Evolutionary conservation across 2,797 vertebrate species (phyloP).

Genomic region (Sitta carolinensis): DNA sequence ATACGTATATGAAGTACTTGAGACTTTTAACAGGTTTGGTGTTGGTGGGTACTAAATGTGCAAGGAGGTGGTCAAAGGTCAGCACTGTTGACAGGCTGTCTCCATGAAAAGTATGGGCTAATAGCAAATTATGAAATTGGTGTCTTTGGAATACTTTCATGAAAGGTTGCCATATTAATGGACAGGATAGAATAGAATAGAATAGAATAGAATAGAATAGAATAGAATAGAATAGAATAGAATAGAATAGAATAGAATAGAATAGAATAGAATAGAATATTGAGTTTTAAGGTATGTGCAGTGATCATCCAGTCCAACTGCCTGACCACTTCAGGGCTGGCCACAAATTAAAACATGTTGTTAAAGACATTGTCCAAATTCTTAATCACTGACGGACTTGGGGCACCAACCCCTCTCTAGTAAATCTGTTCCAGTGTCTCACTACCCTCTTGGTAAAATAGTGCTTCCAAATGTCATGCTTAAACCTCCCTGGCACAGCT

Average conservation of each 20-base stretch:
- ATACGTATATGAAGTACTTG: background rate
- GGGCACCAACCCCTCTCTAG: background rate
- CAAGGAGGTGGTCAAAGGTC: background rate
- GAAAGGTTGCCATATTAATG: background rate
- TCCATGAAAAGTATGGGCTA: background rate
- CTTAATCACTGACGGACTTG: background rate
- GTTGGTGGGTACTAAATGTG: background rate
- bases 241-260: background rate
- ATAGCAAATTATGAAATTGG: background rate
- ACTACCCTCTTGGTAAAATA: background rate
- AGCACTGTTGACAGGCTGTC: background rate
- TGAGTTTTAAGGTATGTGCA: fast-evolving
- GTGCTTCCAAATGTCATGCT: background rate
- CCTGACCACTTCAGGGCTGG: background rate
- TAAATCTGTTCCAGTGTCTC: background rate
- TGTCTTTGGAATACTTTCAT: background rate
- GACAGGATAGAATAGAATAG: background rate
- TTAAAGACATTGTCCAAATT: background rate
- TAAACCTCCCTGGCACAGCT: background rate
- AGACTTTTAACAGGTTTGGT: background rate
- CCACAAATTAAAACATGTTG: background rate
- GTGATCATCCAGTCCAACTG: background rate
- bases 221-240: background rate
- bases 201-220: background rate
- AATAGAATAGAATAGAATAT: background rate